phyloP scores from a whole-genome alignment of 2,113 vertebrate genomes.

The Lophochroa leadbeateri region DNA sequence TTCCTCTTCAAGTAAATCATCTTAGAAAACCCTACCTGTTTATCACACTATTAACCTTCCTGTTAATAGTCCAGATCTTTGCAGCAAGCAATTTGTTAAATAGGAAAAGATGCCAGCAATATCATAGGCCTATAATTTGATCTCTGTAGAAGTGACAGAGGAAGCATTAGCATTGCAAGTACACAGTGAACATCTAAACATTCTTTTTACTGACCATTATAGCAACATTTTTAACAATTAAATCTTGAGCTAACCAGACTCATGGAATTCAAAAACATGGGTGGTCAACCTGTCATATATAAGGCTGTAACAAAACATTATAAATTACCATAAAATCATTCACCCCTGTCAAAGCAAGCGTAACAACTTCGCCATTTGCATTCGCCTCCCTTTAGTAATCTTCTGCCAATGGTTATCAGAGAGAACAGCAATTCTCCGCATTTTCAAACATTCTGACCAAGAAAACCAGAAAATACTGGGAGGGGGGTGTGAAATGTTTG shows the following conservation, averaged over 20 bases:
- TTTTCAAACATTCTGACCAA: not conserved
- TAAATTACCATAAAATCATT: not conserved
- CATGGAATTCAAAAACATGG: not conserved
- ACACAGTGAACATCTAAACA: not conserved
- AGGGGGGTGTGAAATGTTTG: fast-evolving
- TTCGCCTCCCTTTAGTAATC: not conserved
- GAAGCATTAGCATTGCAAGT: not conserved
- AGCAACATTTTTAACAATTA: not conserved
- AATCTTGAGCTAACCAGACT: not conserved
- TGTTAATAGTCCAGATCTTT: not conserved
- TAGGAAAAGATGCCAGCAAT: not conserved
- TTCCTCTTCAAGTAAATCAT: not conserved
- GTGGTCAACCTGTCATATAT: not conserved
- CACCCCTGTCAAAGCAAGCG: not conserved
- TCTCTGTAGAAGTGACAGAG: not conserved
- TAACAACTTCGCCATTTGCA: not conserved
- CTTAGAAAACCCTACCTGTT: not conserved
- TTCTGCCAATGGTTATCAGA: not conserved
- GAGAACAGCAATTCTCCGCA: not conserved
- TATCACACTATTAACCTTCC: not conserved
- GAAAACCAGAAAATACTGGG: not conserved
- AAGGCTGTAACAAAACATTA: not conserved
- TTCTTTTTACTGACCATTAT: not conserved
- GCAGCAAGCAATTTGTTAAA: not conserved
- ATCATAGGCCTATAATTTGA: not conserved